Base-by-base conservation (phyloP, 2,797 vertebrate species). In the Pangasius sanitwongsei region DNA sequence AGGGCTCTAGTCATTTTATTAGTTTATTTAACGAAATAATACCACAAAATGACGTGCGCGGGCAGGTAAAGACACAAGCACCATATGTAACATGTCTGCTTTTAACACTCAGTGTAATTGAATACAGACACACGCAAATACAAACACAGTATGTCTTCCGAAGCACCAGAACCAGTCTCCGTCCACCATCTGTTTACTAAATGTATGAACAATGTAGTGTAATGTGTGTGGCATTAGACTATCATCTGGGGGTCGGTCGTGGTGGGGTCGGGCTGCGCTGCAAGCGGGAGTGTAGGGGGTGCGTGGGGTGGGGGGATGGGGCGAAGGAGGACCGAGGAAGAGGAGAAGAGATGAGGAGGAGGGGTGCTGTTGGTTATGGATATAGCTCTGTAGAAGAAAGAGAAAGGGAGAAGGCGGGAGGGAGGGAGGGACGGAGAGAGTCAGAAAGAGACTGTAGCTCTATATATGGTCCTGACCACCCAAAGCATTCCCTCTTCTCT, bases 401-500 rank as follows among this genome's bases (percentile, higher is more conserved):
- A 50, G 85, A 80, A 53, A 86, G n/a, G 74, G 48, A 86, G 41
- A 37, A 18, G 57, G n/a, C 86, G 55, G 75, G 87, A 85, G 87
- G 83, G 59, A 70, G 84, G 81, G 67, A n/a, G 77, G 15, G 55
- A 63, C 34, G 13, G n/a, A 67, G 72, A 34, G 37, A 48, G 31
- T 6, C 11, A 81, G 82, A 86, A 34, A 65, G 81, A 69, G 55
- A 86, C 83, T 85, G 57, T 59, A 87, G 87, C 85, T 87, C 87
- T 88, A 91, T 88, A 91, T 80, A 89, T 90, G 91, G 90, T 83
- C 78, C 85, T 87, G 86, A 89, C 90, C 88, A 88, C 85, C 91
- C 92, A 93, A 91, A 92, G 90, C 92, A 83, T 87, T 72, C 55
- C 20, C 81, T 90, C 80, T 55, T 50, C 50, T 85, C 86, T 83